A percentile compares a stretch with the other conserved stretches of the same genome.
Conservation (phyloP, 2,113 vertebrate genomes). For the Turnix velox region DNA sequence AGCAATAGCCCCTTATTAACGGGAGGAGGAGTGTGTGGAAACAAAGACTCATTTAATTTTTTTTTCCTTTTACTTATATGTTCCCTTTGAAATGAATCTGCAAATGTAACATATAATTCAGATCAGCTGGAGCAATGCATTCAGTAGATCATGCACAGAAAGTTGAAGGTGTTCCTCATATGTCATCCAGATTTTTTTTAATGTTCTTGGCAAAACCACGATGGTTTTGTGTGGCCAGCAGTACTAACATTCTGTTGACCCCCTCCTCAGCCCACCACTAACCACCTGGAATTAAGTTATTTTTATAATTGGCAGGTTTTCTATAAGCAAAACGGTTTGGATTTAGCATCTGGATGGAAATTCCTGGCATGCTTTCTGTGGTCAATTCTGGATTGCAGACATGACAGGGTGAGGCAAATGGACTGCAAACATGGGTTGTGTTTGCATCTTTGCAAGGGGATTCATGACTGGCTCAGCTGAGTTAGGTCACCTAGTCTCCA, state of each 20-base stretch:
- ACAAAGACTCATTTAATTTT: background rate
- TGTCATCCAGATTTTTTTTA: background rate
- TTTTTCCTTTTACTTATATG: background rate
- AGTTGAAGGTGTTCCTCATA: background rate
- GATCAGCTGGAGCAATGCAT: constrained; percentile 9
- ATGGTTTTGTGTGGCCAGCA: background rate
- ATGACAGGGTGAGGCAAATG: background rate
- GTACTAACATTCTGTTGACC: background rate
- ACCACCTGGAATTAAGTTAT: constrained; percentile 18
- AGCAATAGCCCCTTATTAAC: background rate
- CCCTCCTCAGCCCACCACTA: background rate
- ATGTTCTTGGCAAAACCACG: background rate
- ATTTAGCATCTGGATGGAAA: constrained; percentile 26
- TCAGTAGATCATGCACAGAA: background rate
- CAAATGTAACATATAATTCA: background rate
- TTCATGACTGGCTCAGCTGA: background rate
- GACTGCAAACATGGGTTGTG: background rate
- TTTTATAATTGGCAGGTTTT: constrained; percentile 29
- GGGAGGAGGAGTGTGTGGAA: background rate
- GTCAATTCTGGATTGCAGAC: background rate
- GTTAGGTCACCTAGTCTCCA: background rate
- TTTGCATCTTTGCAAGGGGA: background rate
- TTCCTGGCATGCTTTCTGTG: background rate
- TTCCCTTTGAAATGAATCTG: constrained; percentile 11
- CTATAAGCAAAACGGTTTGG: background rate